These are phyloP conservation scores for Thera obeliscata DNA, from an alignment of 2,888 invertebrate species.

Conservation along the genomic window DNA sequence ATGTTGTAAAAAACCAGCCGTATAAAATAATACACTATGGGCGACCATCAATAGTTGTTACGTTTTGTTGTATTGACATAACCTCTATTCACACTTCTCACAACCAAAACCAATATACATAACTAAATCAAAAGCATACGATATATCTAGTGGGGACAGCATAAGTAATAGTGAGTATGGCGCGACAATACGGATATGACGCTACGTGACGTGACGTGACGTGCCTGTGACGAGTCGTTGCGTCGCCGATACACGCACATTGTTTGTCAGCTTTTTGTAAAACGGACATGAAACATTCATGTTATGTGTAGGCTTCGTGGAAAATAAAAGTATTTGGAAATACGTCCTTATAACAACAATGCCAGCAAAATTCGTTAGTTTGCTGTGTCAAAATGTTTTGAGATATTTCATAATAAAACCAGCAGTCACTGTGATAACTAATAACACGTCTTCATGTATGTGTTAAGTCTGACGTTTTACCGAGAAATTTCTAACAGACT, in stretches of 20 bases:
- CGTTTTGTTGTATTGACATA: too few species aligned
- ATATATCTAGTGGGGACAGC: constrained; percentile 30
- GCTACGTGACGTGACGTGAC: constrained; percentile 40
- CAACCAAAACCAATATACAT: neutral
- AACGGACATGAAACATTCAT: constrained; percentile 40
- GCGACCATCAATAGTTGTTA: too few species aligned
- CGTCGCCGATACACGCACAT: constrained; percentile 15
- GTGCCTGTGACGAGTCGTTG: constrained; percentile 27
- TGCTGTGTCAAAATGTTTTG: too few species aligned
- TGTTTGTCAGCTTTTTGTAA: constrained; percentile 32
- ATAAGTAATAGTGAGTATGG: constrained; percentile 36
- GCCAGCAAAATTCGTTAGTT: neutral
- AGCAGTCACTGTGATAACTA: constrained; percentile 4
- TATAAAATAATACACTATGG: too few species aligned
- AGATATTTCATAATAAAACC: neutral
- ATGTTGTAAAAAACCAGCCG: too few species aligned
- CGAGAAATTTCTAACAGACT: constrained; percentile 25
- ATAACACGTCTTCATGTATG: constrained; percentile 3
- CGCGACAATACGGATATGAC: constrained; percentile 42
- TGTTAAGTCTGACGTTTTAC: constrained; percentile 22
- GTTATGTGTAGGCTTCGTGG: constrained; percentile 9
- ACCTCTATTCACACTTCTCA: neutral
- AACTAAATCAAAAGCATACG: constrained; percentile 8
- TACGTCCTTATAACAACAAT: neutral
- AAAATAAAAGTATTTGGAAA: constrained; percentile 20